Evolutionary conservation across 2,113 vertebrate species (phyloP).

Genomic region (Geothlypis trichas): DNA sequence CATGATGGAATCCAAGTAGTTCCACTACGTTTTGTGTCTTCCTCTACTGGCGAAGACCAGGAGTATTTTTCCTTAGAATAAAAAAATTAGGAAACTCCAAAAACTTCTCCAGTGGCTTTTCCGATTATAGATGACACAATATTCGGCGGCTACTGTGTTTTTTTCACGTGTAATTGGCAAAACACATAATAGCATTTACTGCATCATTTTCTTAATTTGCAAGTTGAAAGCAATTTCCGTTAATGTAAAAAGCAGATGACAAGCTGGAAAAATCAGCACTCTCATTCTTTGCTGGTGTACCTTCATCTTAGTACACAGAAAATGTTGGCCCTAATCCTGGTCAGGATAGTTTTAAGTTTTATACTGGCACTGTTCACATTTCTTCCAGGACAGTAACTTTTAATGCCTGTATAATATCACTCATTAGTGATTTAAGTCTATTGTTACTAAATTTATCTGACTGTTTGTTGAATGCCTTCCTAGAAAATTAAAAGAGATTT

Average conservation of each 20-base stretch:
- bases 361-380: background rate
- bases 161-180: background rate
- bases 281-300: background rate
- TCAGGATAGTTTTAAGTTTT: background rate
- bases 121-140: background rate
- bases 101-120: background rate
- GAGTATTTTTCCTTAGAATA: background rate
- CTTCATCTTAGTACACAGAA: background rate
- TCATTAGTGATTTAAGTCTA: background rate
- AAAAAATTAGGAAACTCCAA: background rate
- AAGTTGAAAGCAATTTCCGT: conserved; percentile 30
- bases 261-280: background rate
- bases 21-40: background rate
- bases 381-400: conserved; percentile 12
- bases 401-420: background rate
- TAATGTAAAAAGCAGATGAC: background rate
- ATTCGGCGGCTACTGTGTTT: background rate
- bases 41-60: background rate
- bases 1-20: background rate
- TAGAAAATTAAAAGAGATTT: background rate
- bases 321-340: background rate
- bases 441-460: background rate
- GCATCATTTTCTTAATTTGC: conserved; percentile 7
- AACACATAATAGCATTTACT: background rate
- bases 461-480: background rate